phyloP scores from a whole-genome alignment of 2,888 invertebrate genomes.

The Palloptera scutellata region DNA sequence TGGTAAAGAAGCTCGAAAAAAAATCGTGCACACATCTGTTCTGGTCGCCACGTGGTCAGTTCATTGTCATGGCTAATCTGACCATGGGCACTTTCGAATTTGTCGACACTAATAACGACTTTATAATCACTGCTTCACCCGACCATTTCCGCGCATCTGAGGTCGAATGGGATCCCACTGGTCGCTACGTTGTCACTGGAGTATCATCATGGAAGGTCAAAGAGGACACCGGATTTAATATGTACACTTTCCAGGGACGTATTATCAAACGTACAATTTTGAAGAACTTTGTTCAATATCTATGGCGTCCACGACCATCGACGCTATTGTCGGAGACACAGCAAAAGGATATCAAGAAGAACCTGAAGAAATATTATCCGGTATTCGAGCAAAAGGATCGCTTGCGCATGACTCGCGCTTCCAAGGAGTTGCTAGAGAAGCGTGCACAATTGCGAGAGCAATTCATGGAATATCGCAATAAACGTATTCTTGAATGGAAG shows the following conservation, averaged over 20 bases:
- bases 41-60: slow-evolving; percentile 96
- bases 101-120: slow-evolving; percentile 91
- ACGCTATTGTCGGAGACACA: slow-evolving; percentile 83
- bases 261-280: slow-evolving; percentile 80
- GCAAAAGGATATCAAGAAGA: slow-evolving; percentile 95
- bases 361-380: slow-evolving; percentile 94
- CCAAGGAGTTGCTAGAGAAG: slow-evolving; percentile 94
- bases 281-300: slow-evolving; percentile 92
- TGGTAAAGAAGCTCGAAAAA: slow-evolving; percentile 88
- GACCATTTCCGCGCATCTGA: slow-evolving; percentile 94
- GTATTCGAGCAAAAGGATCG: slow-evolving; percentile 97
- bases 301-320: slow-evolving; percentile 95
- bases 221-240: slow-evolving; percentile 91
- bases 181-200: slow-evolving; percentile 93
- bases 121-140: slow-evolving; percentile 91
- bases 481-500: slow-evolving; percentile 77
- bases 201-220: slow-evolving; percentile 96
- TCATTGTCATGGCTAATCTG: slow-evolving; percentile 91
- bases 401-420: slow-evolving; percentile 88
- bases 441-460: slow-evolving; percentile 87
- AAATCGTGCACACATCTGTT: slow-evolving; percentile 90
- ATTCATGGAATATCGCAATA: slow-evolving; percentile 81
- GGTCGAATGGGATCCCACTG: slow-evolving; percentile 99
- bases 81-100: slow-evolving; percentile 92
- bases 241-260: slow-evolving; percentile 96